Evolutionary conservation across 2,113 vertebrate genomes (phyloP).

Genomic region (Agapornis roseicollis): DNA sequence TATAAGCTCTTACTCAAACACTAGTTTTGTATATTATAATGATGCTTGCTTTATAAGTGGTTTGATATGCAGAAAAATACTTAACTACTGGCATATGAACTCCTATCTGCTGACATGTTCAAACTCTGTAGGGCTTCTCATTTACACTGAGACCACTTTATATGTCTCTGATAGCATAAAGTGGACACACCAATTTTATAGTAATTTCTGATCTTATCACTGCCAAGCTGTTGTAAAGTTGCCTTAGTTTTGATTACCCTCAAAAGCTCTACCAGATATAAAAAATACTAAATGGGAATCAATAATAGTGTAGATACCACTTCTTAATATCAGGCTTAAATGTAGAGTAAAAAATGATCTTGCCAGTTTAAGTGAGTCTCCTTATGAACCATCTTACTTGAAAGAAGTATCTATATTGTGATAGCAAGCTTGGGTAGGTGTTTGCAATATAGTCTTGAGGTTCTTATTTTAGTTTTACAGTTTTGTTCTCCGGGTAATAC

Average conservation of each 20-base stretch:
- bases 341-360: neutral
- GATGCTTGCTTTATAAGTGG: neutral
- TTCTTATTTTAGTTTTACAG: neutral
- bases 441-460: neutral
- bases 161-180: neutral
- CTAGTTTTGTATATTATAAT: neutral
- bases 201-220: neutral
- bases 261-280: neutral
- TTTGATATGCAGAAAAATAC: neutral
- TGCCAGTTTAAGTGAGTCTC: neutral
- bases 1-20: neutral
- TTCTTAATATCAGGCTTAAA: neutral
- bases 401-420: neutral
- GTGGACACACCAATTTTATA: neutral
- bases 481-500: neutral
- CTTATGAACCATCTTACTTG: neutral
- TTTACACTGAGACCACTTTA: conserved; percentile 3
- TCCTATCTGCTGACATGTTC: neutral
- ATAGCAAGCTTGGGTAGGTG: neutral
- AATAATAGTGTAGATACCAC: neutral
- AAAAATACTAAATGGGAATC: neutral
- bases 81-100: neutral
- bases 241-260: neutral
- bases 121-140: neutral
- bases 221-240: neutral